Percentiles rank a stretch among this genome's conserved stretches.
phyloP scores from a whole-genome alignment of 2,888 invertebrate species.

The Ophion costatus region DNA sequence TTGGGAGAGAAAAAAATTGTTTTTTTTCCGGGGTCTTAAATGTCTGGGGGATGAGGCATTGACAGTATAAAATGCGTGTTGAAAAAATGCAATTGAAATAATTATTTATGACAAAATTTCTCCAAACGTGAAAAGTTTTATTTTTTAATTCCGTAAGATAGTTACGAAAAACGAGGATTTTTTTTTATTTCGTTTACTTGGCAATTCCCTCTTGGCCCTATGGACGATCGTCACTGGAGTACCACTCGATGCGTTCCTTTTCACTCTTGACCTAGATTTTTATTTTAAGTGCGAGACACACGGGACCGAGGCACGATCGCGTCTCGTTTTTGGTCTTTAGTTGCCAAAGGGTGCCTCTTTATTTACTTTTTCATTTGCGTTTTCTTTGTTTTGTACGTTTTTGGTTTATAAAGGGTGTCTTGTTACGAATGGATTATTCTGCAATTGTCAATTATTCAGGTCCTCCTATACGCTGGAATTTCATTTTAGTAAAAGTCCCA shows the following conservation, averaged over 20 bases:
- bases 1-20: background rate
- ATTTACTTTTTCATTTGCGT: background rate
- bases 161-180: background rate
- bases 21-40: background rate
- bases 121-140: background rate
- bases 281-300: constrained; percentile 61
- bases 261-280: constrained; percentile 66
- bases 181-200: background rate
- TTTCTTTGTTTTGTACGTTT: background rate
- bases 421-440: no score
- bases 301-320: constrained; percentile 23
- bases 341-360: constrained; percentile 13
- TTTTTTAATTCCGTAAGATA: background rate
- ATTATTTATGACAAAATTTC: background rate
- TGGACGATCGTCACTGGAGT: constrained; percentile 27
- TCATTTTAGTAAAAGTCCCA: no score
- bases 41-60: background rate
- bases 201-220: constrained; percentile 25
- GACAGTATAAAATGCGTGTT: background rate
- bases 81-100: background rate
- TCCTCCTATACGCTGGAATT: no score
- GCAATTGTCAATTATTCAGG: no score
- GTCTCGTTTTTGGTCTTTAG: constrained; percentile 51
- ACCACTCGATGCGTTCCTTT: constrained; percentile 48
- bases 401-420: background rate